Base-by-base conservation (phyloP, 2,797 vertebrate species). In the Gymnoscopelus braueri region DNA sequence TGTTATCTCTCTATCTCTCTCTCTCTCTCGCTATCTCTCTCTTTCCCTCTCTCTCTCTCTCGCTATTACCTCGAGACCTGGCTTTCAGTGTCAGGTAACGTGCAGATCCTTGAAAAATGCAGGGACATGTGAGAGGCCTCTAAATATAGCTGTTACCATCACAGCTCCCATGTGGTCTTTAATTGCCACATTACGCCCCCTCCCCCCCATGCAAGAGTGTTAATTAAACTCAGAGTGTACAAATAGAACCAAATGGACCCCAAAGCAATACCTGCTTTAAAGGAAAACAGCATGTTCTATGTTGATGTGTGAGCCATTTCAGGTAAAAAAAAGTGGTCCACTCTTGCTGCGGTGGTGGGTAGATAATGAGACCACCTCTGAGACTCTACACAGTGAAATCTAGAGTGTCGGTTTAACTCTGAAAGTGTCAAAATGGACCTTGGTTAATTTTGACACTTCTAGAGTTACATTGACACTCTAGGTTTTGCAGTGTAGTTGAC, bases 131-230 rank as follows among this genome's bases (percentile, higher is more conserved):
- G 91, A 94, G 90, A 90, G 62, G 83, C 81, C 68, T 84, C 92
- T 93, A 94, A 93, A 93, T 91, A 92, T 93, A 94, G 92, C 81
- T 54, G 79, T 84, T 79, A 67, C 79, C 83, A 74, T 69, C 69
- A 66, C 72, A 62, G 70, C 80, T 88, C 83, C 83, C 78, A 64
- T 87, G 87, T 82, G 80, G 83, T 80, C 83, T 77, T 75, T 89
- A 87, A 92, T 92, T 89, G 82, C 83, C 80, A 71, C 67, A 69
- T 84, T 90, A 78, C 67, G 60, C 65, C 39, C 39, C 9, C 7
- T 7, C 39, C 9, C 39, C 39, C 39, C 39, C 39, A 29, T 55
- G 69, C 39, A 9, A 12, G 7, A 44, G 8, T 44, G 39, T 44
- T 44, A 44, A 44, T 44, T 44, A 44, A 8, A 44, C 39, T 44